phyloP scores from a whole-genome alignment of 2,113 vertebrate species.

The Electrona antarctica region DNA sequence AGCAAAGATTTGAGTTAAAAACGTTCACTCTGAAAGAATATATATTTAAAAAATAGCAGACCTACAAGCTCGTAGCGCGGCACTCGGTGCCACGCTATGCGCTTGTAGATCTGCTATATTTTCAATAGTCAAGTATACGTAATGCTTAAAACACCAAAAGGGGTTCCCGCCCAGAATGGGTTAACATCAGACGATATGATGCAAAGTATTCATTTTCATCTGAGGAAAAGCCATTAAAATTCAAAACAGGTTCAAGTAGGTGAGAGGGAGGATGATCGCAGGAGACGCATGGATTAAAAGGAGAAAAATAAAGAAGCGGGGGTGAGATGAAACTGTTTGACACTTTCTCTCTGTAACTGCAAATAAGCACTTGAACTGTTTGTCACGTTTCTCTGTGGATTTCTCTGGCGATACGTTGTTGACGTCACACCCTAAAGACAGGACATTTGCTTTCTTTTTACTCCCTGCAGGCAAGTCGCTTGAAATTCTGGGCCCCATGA shows the following conservation, averaged over 20 bases:
- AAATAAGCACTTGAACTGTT: conserved; percentile 28
- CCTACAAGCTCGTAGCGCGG: too few relatives aligned
- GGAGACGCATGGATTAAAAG: conserved; percentile 20
- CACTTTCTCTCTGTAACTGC: conserved; percentile 26
- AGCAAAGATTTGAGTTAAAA: too few relatives aligned
- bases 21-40: too few relatives aligned
- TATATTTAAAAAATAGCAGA: too few relatives aligned
- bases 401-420: neutral
- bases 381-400: neutral
- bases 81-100: too few relatives aligned
- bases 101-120: too few relatives aligned
- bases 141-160: too few relatives aligned
- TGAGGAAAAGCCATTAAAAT: conserved; percentile 68
- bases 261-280: conserved; percentile 47
- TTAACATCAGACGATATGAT: conserved; percentile 58
- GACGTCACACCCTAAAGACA: neutral
- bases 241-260: conserved; percentile 63
- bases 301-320: neutral
- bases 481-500: too few relatives aligned
- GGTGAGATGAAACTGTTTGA: neutral
- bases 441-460: neutral
- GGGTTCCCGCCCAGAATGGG: too few relatives aligned
- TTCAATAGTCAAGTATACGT: too few relatives aligned
- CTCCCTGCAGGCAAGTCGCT: neutral
- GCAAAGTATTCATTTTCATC: conserved; percentile 71